Conservation (phyloP, 2,888 invertebrate genomes). For the Pristionchus maxplancki region DNA sequence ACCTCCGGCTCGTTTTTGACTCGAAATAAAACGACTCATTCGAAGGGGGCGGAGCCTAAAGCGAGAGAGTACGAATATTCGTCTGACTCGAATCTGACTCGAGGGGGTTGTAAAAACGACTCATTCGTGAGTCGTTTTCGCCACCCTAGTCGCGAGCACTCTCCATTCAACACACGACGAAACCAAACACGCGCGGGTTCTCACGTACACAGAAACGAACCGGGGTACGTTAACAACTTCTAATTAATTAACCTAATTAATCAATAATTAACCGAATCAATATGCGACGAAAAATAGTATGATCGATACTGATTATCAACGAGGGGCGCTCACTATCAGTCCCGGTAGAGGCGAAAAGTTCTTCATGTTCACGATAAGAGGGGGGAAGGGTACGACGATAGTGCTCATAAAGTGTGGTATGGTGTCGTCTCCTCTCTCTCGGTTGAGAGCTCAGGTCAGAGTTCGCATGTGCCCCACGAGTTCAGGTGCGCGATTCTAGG, state of each 20-base stretch:
- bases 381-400: neutral
- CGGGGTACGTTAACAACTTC: neutral
- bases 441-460: neutral
- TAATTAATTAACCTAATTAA: neutral
- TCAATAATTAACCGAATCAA: neutral
- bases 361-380: neutral
- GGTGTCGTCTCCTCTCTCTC: too few relatives aligned
- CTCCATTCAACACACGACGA: neutral
- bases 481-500: neutral
- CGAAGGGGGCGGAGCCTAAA: too few relatives aligned
- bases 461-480: neutral
- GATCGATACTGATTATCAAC: neutral
- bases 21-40: too few relatives aligned
- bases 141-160: too few relatives aligned
- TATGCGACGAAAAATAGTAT: neutral
- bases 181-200: neutral
- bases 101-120: too few relatives aligned
- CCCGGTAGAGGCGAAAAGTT: neutral
- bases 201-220: neutral
- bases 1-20: too few relatives aligned
- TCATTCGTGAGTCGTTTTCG: too few relatives aligned
- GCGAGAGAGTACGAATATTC: too few relatives aligned
- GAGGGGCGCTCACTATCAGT: neutral
- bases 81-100: too few relatives aligned
- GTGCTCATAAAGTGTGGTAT: neutral